Conservation (phyloP, 1,140 invertebrate genomes). For the Gryllus bimaculatus region DNA sequence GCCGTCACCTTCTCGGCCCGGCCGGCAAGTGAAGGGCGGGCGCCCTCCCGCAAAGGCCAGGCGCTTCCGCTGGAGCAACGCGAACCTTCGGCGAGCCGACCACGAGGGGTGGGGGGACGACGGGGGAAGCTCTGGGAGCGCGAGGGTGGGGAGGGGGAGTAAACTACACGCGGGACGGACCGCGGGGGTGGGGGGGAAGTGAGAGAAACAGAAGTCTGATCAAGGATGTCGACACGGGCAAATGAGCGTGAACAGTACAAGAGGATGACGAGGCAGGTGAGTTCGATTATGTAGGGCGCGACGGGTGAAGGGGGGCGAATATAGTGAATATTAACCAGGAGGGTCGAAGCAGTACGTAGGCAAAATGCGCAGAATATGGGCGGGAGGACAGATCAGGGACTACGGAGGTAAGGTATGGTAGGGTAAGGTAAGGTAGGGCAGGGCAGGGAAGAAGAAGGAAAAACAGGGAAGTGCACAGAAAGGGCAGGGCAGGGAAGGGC, state of each 20-base stretch:
- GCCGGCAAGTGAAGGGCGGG: too few species aligned
- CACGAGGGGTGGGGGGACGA: too few species aligned
- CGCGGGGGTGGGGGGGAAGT: too few species aligned
- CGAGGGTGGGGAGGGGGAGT: too few species aligned
- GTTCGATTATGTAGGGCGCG: not conserved
- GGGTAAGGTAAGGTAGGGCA: not conserved
- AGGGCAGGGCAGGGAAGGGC: not conserved
- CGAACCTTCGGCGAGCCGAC: too few species aligned
- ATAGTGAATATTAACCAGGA: not conserved
- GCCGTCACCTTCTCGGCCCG: too few species aligned
- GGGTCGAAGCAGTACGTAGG: not conserved
- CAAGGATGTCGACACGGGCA: too few species aligned
- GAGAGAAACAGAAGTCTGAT: too few species aligned
- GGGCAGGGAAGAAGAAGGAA: not conserved
- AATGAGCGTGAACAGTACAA: not conserved
- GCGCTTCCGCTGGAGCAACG: too few species aligned
- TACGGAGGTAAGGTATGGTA: not conserved
- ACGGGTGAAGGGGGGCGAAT: not conserved
- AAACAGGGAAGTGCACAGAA: not conserved
- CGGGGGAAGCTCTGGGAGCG: too few species aligned
- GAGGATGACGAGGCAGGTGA: not conserved
- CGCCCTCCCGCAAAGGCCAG: too few species aligned
- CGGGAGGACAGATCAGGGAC: not conserved
- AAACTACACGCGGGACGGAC: too few species aligned
- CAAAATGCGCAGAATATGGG: not conserved